Percentiles rank a stretch among this genome's conserved stretches.
Evolutionary conservation across 2,797 vertebrate species (phyloP).

Genomic region (Tauraco hartlaubi): DNA sequence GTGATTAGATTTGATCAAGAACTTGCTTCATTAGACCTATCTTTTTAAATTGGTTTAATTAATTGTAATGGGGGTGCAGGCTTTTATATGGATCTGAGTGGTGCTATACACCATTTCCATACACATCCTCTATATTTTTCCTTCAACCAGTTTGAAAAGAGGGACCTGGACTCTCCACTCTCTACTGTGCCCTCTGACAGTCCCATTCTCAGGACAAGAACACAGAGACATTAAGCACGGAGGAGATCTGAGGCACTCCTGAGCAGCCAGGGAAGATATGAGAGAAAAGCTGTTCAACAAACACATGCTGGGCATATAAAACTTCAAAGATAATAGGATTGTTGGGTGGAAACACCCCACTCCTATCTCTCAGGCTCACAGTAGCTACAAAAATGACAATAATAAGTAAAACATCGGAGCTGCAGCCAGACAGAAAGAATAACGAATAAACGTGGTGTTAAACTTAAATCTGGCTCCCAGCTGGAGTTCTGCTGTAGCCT

Average conservation of each 20-base stretch:
- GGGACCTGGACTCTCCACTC: neutral
- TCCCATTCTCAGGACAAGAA: neutral
- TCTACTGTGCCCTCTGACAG: neutral
- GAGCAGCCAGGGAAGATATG: neutral
- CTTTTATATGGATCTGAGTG: neutral
- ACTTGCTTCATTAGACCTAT: neutral
- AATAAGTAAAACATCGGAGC: neutral
- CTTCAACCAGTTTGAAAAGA: neutral
- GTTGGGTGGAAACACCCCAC: neutral
- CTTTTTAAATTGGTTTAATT: neutral
- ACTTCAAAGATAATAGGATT: conserved; percentile 4
- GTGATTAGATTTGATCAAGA: neutral
- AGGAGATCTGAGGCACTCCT: neutral
- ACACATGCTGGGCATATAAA: neutral
- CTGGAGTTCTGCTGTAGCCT: neutral
- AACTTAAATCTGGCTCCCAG: conserved; percentile 31
- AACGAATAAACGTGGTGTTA: neutral
- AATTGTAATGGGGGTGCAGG: neutral
- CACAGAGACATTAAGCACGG: neutral
- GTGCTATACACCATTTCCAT: neutral
- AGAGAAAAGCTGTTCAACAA: neutral
- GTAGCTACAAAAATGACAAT: neutral
- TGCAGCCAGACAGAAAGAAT: conserved; percentile 22
- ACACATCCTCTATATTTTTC: neutral
- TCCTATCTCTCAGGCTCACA: neutral